Percentiles rank a stretch among this genome's conserved stretches.
Evolutionary conservation across 2,113 vertebrate genomes (phyloP).

Genomic region (Dipodomys stephensi): DNA sequence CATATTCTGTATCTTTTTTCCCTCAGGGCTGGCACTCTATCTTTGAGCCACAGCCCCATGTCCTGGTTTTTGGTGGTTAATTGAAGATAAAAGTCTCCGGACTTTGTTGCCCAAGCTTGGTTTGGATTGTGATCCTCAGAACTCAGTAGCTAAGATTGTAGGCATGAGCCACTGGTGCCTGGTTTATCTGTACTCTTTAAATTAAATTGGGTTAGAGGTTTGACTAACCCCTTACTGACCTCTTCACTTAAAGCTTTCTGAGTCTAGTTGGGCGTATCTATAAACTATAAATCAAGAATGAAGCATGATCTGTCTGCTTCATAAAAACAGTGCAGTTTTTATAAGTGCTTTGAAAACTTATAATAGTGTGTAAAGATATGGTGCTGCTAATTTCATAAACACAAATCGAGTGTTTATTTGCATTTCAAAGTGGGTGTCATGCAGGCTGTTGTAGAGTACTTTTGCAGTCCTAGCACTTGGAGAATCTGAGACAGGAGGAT

Average conservation of each 20-base stretch:
- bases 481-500: too few relatives aligned
- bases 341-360: neutral
- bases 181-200: neutral
- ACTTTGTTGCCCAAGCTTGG: too few relatives aligned
- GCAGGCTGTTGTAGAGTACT: neutral
- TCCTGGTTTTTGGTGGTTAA: too few relatives aligned
- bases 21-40: too few relatives aligned
- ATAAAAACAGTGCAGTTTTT: neutral
- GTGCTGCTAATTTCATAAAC: neutral
- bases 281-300: conserved; percentile 38
- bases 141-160: too few relatives aligned
- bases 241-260: neutral
- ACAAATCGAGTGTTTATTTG: neutral
- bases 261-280: neutral
- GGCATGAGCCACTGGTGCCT: neutral
- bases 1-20: too few relatives aligned
- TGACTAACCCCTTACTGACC: neutral
- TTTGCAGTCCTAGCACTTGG: neutral
- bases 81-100: too few relatives aligned
- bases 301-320: neutral
- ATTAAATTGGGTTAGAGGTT: neutral
- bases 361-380: neutral
- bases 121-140: too few relatives aligned
- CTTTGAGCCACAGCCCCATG: too few relatives aligned
- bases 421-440: neutral